Percentiles rank a stretch among this genome's conserved stretches.
Conservation (phyloP, 2,113 vertebrate species). For the Cryptoleucopteryx plumbea region DNA sequence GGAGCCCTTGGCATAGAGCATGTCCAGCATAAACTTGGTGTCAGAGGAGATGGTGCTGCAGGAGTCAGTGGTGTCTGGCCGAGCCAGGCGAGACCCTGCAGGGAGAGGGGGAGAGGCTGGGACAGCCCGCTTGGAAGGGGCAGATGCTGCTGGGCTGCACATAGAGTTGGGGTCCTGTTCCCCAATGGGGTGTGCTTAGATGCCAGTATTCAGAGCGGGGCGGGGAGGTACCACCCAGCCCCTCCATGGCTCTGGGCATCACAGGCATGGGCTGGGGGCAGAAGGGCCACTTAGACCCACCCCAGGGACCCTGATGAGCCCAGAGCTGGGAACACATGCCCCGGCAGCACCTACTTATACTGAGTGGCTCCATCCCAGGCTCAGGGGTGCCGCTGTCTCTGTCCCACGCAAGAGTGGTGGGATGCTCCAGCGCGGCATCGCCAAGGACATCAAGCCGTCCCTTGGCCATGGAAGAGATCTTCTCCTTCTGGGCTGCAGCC, state of each 20-base stretch:
- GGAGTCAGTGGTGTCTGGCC: conserved; percentile 27
- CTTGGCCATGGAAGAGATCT: conserved; percentile 70
- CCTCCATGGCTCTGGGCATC: background rate
- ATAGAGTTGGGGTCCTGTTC: background rate
- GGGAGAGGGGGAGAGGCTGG: background rate
- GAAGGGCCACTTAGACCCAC: background rate
- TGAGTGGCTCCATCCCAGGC: background rate
- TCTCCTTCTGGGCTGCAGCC: conserved; percentile 83
- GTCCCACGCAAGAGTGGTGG: conserved; percentile 1
- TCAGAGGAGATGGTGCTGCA: conserved; percentile 73
- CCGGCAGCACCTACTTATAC: background rate
- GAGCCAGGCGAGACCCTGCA: conserved; percentile 38
- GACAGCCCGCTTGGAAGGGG: background rate
- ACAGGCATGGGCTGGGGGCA: background rate
- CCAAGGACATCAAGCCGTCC: conserved; percentile 60
- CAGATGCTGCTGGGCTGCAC: background rate
- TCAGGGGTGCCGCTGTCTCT: background rate
- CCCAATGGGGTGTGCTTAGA: background rate
- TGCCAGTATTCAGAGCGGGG: fast-evolving
- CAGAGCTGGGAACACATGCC: background rate
- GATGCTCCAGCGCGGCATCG: background rate
- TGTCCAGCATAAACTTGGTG: conserved; percentile 78
- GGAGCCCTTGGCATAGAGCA: conserved; percentile 75
- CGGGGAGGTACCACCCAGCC: background rate
- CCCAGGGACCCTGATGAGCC: background rate